These are phyloP conservation scores for Sylvia borin DNA, from an alignment of 2,797 vertebrate species.

Conservation along the genomic window DNA sequence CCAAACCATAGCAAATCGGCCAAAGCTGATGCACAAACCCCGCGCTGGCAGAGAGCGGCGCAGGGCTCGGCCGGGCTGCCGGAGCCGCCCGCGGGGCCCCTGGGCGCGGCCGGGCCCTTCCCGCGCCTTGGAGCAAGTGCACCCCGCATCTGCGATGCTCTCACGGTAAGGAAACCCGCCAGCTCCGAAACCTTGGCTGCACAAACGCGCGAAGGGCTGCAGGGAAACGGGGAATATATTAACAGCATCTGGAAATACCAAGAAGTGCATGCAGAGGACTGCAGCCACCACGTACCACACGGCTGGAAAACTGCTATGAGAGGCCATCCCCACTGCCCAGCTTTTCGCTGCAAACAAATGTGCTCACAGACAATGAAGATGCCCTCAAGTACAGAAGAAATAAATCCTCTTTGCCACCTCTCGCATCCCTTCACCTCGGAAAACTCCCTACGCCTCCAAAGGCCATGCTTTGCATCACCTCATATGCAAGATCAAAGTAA, in stretches of 20 bases:
- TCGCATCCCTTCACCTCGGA: neutral
- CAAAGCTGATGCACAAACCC: slow-evolving; percentile 69
- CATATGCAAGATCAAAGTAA: neutral
- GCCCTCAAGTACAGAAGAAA: neutral
- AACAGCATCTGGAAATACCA: slow-evolving; percentile 68
- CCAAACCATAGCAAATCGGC: slow-evolving; percentile 80
- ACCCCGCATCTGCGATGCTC: slow-evolving; percentile 78
- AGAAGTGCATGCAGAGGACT: slow-evolving; percentile 5
- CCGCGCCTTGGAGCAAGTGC: slow-evolving; percentile 77
- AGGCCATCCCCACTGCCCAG: neutral
- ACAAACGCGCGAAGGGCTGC: slow-evolving; percentile 4
- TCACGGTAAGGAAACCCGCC: slow-evolving; percentile 71
- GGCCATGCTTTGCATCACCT: neutral
- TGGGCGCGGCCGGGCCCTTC: slow-evolving; percentile 65
- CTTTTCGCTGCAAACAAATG: accelerated
- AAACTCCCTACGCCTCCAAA: neutral
- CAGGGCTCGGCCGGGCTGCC: neutral
- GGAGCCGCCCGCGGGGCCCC: slow-evolving; percentile 58
- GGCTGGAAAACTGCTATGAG: neutral
- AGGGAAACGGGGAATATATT: slow-evolving; percentile 53
- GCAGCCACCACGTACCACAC: slow-evolving; percentile 41
- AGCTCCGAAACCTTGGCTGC: slow-evolving; percentile 57
- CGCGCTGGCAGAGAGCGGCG: slow-evolving; percentile 68
- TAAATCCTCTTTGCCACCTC: neutral
- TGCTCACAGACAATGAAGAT: neutral